phyloP scores from a whole-genome alignment of 1,140 invertebrate species.

The Antheraea pernyi region DNA sequence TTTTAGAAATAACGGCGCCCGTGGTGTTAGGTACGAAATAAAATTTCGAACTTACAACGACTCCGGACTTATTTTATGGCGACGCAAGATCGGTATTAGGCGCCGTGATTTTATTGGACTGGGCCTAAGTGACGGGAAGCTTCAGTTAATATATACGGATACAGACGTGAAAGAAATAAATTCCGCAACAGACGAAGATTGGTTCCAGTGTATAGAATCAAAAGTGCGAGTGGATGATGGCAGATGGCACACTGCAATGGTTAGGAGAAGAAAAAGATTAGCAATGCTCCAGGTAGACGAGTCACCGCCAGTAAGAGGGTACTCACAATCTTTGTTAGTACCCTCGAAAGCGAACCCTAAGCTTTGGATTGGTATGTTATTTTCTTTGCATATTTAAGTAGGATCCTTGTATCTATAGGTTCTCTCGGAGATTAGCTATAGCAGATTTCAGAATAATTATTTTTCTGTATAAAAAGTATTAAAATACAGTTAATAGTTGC shows the following conservation, averaged over 20 bases:
- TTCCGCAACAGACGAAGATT: conserved; percentile 59
- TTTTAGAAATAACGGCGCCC: conserved; percentile 82
- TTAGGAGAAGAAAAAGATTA: conserved; percentile 83
- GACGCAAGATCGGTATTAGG: conserved; percentile 72
- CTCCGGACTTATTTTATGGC: conserved; percentile 86
- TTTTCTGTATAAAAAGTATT: no score
- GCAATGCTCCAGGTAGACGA: conserved; percentile 86
- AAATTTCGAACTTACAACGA: conserved; percentile 83
- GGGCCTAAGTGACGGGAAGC: conserved; percentile 64
- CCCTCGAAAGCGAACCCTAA: conserved; percentile 87
- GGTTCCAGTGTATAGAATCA: conserved; percentile 78
- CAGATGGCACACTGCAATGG: conserved; percentile 85
- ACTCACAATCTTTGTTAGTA: conserved; percentile 82
- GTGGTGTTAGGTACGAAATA: conserved; percentile 86
- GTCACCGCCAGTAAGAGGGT: conserved; percentile 80
- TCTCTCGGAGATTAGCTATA: neutral
- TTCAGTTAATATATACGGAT: conserved; percentile 74
- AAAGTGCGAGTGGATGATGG: conserved; percentile 83
- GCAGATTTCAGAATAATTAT: no score
- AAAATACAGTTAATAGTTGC: no score
- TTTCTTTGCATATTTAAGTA: conserved; percentile 15
- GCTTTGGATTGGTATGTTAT: conserved; percentile 85
- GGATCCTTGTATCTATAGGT: no score
- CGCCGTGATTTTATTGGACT: conserved; percentile 75
- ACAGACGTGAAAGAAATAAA: conserved; percentile 65